Evolutionary conservation across 2,888 invertebrate genomes (phyloP).

Genomic region (Nomada flava): DNA sequence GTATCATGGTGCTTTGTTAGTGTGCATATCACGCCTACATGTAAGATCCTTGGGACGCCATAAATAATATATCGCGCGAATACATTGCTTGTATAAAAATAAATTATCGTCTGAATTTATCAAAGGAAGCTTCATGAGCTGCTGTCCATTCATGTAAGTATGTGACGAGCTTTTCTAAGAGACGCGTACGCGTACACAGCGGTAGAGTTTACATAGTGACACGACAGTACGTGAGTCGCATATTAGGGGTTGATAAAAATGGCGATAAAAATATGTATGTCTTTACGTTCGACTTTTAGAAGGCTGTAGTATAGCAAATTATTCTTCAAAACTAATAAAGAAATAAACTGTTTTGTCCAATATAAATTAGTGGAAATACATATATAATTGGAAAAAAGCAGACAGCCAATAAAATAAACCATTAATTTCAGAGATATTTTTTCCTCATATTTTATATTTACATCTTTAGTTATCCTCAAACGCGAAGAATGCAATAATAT

Average conservation of each 20-base stretch:
- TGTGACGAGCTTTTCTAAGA: conserved; percentile 32
- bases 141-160: conserved; percentile 82
- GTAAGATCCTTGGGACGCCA: conserved; percentile 50
- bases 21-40: conserved; percentile 42
- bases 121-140: conserved; percentile 79
- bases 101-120: conserved; percentile 58
- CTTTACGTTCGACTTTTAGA: not conserved
- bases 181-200: not conserved
- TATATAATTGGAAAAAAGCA: too few relatives aligned
- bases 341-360: not conserved
- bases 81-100: conserved; percentile 45
- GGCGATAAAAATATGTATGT: conserved; percentile 33
- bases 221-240: conserved; percentile 34
- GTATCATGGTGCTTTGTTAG: conserved; percentile 50
- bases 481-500: too few relatives aligned
- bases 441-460: not conserved
- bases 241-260: conserved; percentile 53
- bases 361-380: not conserved
- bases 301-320: not conserved
- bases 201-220: conserved; percentile 17
- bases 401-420: too few relatives aligned
- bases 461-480: not conserved
- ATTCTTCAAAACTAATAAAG: not conserved
- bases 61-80: conserved; percentile 50
- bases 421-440: too few relatives aligned